A percentile compares a stretch with the other conserved stretches of the same genome.
Conservation (phyloP, 2,797 vertebrate species). For the Cynopterus sphinx region DNA sequence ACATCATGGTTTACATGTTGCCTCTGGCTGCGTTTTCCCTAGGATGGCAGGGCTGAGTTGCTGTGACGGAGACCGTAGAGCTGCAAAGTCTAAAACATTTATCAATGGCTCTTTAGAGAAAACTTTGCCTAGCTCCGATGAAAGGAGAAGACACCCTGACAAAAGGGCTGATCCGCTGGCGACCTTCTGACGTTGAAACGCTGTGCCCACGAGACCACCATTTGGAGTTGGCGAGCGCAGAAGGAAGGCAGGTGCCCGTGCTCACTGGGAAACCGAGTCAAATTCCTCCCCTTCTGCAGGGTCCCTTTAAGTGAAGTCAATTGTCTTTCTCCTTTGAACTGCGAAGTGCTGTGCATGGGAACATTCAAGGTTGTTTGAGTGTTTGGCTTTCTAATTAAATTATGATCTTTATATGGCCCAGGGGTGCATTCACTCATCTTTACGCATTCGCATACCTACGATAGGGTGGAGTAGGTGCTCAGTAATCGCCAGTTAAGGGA, state of each 20-base stretch:
- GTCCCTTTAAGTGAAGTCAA: neutral
- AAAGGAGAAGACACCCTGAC: neutral
- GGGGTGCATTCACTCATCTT: neutral
- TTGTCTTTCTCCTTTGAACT: neutral
- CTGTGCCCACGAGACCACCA: neutral
- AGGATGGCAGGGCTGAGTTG: neutral
- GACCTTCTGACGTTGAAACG: neutral
- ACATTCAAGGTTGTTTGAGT: neutral
- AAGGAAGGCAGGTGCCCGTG: neutral
- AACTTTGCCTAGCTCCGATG: neutral
- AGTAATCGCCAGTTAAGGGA: neutral
- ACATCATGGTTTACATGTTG: neutral
- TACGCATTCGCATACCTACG: neutral
- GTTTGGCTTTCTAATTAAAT: neutral
- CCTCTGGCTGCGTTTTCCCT: neutral
- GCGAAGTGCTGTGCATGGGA: neutral
- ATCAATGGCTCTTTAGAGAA: neutral
- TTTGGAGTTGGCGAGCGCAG: neutral
- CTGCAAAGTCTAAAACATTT: neutral
- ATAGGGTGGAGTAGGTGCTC: neutral
- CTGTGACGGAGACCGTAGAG: neutral
- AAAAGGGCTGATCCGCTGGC: neutral
- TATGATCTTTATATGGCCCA: neutral
- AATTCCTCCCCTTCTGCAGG: neutral
- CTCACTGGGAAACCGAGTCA: neutral